These are phyloP conservation scores for Philhelius pedissequus DNA, from an alignment of 2,888 invertebrate genomes.

Conservation along the genomic window DNA sequence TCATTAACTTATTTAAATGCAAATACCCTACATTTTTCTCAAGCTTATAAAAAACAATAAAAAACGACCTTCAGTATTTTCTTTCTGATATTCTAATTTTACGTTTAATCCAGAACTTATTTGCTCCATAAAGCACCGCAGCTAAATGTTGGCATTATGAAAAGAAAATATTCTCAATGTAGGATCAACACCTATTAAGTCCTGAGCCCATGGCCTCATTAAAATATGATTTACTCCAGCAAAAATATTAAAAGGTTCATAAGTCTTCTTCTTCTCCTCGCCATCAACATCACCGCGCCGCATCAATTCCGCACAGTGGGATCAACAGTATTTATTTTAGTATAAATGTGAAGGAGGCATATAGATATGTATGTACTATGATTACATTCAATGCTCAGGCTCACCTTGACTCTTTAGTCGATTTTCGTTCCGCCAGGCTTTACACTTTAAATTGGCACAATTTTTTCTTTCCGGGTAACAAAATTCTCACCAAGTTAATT, in stretches of 20 bases:
- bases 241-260: constrained; percentile 51
- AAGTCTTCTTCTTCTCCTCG: constrained; percentile 16
- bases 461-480: constrained; percentile 14
- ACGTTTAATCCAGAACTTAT: constrained; percentile 2
- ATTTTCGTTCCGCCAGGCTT: background rate
- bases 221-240: constrained; percentile 58
- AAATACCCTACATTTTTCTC: background rate
- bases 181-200: constrained; percentile 44
- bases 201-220: constrained; percentile 49
- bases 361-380: background rate
- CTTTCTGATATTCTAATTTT: background rate
- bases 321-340: constrained; percentile 1
- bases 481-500: constrained; percentile 47
- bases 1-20: background rate
- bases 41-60: background rate
- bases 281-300: background rate
- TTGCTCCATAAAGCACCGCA: background rate
- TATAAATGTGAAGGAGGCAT: background rate
- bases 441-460: constrained; percentile 41
- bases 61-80: background rate
- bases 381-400: background rate
- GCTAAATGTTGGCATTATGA: constrained; percentile 34
- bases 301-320: background rate
- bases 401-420: constrained; percentile 55
- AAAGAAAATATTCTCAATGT: constrained; percentile 25